Evolutionary conservation across 2,113 vertebrate species (phyloP), one percentile per base, ranked within the genome.

Genomic region (Hemiscyllium ocellatum): DNA sequence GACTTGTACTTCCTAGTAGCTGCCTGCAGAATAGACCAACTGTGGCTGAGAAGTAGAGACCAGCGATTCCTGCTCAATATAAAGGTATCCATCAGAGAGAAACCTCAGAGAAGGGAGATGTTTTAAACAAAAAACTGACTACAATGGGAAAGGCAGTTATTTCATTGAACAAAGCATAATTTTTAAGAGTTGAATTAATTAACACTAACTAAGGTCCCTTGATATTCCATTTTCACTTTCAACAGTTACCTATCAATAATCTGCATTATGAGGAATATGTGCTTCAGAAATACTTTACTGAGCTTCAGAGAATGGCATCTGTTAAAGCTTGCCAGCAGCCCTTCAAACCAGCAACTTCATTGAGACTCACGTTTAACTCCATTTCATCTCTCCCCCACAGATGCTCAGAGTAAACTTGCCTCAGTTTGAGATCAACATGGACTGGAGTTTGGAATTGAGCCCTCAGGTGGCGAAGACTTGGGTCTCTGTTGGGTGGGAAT

Each of bases 151-250:
- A 91, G 33, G 87, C 29, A 65, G 61, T 37, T n/a, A 19, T n/a
- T 65, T 19, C 19, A 65, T 91, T 91, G 52, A 33, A 33, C 52
- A 56, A 29, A 33, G 29, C 56, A 20, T 91, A 22, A 66, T 76
- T 4, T n/a, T 37, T 37, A 91, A 66, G 15, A 91, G 61, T 33
- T 91, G 89, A 91, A 91, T 61, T 91, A 91, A 66, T 91, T 91
- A 33, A 66, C n/a, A 37, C 17, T 91, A 66, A 61, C 19, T 22
- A 37, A 66, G 6, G 15, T n/a, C 89, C 13, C n/a, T 65, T 91
- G 56, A 61, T 1, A 29, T 56, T n/a, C 7, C 29, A 29, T 70
- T 94, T 93, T 50, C 47, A 10, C 47, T 94, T 70, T 26, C 42
- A 52, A 26, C 68, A 95, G 42, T 42, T 72, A 26, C 10, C 68